Evolutionary conservation across 2,888 invertebrate genomes (phyloP), one percentile per base, ranked within the genome.

Genomic region (Drosophila prolongata): DNA sequence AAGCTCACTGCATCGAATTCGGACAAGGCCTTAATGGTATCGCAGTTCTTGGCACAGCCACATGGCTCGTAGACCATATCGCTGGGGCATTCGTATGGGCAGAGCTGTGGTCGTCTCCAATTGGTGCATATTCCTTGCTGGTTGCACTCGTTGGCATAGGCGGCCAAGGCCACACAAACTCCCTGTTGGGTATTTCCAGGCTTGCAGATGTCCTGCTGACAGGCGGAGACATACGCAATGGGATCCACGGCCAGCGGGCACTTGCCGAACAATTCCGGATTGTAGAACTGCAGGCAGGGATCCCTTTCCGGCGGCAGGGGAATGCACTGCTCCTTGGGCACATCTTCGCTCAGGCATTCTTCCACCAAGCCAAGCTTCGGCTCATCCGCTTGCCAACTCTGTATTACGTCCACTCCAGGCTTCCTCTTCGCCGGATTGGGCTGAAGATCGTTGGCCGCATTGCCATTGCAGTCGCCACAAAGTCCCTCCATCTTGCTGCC

Each of bases 201-300:
- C 78, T 92, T 93, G 92, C 95, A 96, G 77, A 95, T 89, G 64
- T 95, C 95, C 75, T 95, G 94, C 69, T 95, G 94, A 82, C 97
- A 97, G 50, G 95, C 94, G 38, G 94, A 93, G 2, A 96, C 92
- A 91, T 95, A 96, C 10, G 94, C 92, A 30, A 92, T 90, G 0
- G 96, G 95, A 80, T 96, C 95, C 9, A 97, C 94, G 3, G 97
- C 93, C 34, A 95, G 93, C 86, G 96, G 95, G 76, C 97, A 97
- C 93, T 95, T 92, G 74, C 94, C 94, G 80, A 95, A 95, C 53
- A 93, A 91, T 13, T 92, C 90, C 13, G 90, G 87, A 78, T 95
- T 94, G 69, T 94, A 90, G n/a, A 97, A 91, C 65, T 94, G 94
- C 62, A 94, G 92, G 90, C 97, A 97, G 0, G 95, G 95, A 92